These are phyloP conservation scores for Vulpes ferrilata DNA, from an alignment of 2,113 vertebrate genomes.

Conservation along the genomic window DNA sequence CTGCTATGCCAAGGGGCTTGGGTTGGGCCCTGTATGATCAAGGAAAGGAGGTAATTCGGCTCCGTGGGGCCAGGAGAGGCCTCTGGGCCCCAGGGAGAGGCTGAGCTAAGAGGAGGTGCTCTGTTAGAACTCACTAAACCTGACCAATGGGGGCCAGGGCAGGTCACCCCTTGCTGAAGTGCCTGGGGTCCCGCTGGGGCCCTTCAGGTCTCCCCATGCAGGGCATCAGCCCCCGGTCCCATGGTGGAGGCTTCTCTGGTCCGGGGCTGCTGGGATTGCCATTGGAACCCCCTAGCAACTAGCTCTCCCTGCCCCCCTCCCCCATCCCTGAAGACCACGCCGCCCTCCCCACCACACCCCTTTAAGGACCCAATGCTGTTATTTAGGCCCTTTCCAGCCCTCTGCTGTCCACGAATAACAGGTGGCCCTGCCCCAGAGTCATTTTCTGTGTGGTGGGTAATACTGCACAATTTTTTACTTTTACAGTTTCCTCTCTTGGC, in stretches of 20 bases:
- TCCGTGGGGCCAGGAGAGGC: background rate
- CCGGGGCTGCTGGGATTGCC: background rate
- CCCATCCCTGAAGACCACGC: background rate
- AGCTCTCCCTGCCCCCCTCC: background rate
- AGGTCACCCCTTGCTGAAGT: background rate
- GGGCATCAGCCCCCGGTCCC: background rate
- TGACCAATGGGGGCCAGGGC: rapidly evolving
- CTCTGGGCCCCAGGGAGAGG: background rate
- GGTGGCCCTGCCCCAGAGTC: background rate
- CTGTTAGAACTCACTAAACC: background rate
- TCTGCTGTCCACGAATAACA: background rate
- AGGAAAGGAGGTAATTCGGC: background rate
- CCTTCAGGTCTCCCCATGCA: background rate
- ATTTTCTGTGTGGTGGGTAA: background rate
- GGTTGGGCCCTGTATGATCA: background rate
- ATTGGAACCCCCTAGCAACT: background rate
- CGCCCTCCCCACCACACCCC: background rate
- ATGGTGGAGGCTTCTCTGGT: rapidly evolving
- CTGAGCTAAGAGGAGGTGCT: background rate
- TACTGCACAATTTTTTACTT: background rate
- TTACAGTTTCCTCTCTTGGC: conserved; percentile 23
- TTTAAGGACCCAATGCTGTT: background rate
- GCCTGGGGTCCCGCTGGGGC: background rate
- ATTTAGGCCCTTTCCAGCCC: background rate
- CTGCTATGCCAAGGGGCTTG: background rate